Conservation (phyloP, 2,888 invertebrate species). For the Chrysodeixis includens region DNA sequence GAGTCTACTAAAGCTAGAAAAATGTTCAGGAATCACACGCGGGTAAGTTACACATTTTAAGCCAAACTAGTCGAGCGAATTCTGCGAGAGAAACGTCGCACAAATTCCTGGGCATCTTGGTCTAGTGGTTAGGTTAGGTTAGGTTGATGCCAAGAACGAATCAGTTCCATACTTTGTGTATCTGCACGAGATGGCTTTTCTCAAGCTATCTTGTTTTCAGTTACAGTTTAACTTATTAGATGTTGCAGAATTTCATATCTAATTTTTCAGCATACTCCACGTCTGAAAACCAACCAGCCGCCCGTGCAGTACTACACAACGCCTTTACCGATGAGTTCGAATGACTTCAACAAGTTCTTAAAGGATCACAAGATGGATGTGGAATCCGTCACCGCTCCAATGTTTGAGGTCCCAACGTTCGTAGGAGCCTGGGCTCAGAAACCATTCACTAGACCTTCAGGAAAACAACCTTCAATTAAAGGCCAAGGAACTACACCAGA, state of each 20-base stretch:
- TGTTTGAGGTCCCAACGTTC: conserved; percentile 43
- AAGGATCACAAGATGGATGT: conserved; percentile 73
- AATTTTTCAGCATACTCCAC: conserved; percentile 50
- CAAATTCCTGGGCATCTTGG: too few species aligned
- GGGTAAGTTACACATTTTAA: too few species aligned
- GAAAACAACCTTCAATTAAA: background rate
- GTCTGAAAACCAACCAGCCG: conserved; percentile 61
- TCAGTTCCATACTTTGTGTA: too few species aligned
- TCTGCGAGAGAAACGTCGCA: too few species aligned
- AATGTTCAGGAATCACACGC: background rate
- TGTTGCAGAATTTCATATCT: background rate
- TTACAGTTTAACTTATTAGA: too few species aligned
- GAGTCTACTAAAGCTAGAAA: background rate
- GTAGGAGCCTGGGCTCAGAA: background rate
- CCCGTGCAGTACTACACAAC: conserved; percentile 75
- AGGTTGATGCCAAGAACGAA: too few species aligned
- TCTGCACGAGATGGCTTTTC: too few species aligned
- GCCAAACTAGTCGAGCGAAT: too few species aligned
- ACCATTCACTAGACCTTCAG: background rate
- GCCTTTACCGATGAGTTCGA: conserved; percentile 74
- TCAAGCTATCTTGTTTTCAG: too few species aligned
- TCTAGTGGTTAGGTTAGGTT: too few species aligned
- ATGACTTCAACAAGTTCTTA: conserved; percentile 74
- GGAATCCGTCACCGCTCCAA: conserved; percentile 68
- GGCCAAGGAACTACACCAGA: background rate